Base-by-base conservation (phyloP, 2,113 vertebrate species). In the Lathamus discolor region DNA sequence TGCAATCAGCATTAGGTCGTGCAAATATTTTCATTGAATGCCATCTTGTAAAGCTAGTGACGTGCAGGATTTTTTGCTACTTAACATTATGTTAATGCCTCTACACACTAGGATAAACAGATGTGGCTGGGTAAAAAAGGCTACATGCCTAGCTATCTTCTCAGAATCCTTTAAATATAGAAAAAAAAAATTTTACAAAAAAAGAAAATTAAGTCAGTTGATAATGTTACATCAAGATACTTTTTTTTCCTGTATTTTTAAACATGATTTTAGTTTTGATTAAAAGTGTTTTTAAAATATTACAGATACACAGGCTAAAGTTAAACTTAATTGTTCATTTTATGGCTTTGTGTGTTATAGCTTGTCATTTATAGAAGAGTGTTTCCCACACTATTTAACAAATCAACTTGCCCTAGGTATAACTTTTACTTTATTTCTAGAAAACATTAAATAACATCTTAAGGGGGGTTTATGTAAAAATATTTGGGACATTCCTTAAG, bases 31-130 rank as follows among this genome's bases (percentile, higher is more conserved):
- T 97, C 97, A 98, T 98, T 98, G 98, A 98, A 98, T 96, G 97
- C 98, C 98, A 98, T 98, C 97, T 97, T 98, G 98, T 98, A 98
- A 98, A 98, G 98, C 90, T 96, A 98, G 98, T 97, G 96, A 97
- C 93, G 83, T 91, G 93, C 55, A 96, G 92, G 88, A 83, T 86
- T 94, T 96, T 96, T 92, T 90, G 83, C 85, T 95, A 69, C 57
- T 97, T 90, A 70, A 92, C n/a, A 6, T 41, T 70, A n/a, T 93
- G 51, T 51, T 86, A 77, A 68, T 96, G 85, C 79, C 62, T 96
- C 83, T 88, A 14, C 35, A 62, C 1, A 4, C 62, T 59, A 86
- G 81, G 68, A 95, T 70, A 77, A 97, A 94, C 82, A 96, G 87
- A 75, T 92, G 48, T 20, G 22, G 52, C 88, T 95, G 85, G 69